Conservation (phyloP, 2,113 vertebrate genomes). For the Eretmochelys imbricata region DNA sequence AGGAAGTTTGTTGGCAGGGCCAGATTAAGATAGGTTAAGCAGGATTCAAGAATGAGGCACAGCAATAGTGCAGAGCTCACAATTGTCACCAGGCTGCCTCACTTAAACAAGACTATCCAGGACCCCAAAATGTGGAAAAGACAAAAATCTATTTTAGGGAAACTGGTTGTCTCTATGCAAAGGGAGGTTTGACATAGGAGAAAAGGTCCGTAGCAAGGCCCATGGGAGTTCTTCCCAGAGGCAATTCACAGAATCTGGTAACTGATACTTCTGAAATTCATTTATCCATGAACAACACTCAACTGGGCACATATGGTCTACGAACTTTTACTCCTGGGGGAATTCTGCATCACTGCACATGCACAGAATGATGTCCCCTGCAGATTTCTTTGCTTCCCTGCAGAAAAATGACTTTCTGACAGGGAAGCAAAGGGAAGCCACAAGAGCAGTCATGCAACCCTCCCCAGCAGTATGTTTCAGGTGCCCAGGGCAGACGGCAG, state of each 20-base stretch:
- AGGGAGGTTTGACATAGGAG: not conserved
- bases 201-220: not conserved
- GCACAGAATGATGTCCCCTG: too few species aligned
- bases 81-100: not conserved
- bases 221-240: slow-evolving; percentile 16
- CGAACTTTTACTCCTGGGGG: too few species aligned
- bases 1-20: not conserved
- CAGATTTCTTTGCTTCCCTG: too few species aligned
- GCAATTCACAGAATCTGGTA: slow-evolving; percentile 41
- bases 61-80: not conserved
- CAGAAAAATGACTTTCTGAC: too few species aligned
- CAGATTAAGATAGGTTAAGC: not conserved
- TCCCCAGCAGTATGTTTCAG: too few species aligned
- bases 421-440: too few species aligned
- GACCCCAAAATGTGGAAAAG: not conserved
- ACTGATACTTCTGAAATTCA: slow-evolving; percentile 35
- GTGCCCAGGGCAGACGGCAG: too few species aligned
- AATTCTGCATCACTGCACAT: too few species aligned
- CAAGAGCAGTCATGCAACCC: too few species aligned
- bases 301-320: slow-evolving; percentile 4
- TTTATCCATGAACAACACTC: slow-evolving; percentile 45
- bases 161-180: not conserved
- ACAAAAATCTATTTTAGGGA: not conserved
- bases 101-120: not conserved
- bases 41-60: not conserved